These are phyloP conservation scores for Chromobotia macracanthus DNA, from an alignment of 2,797 vertebrate species.

Conservation along the genomic window DNA sequence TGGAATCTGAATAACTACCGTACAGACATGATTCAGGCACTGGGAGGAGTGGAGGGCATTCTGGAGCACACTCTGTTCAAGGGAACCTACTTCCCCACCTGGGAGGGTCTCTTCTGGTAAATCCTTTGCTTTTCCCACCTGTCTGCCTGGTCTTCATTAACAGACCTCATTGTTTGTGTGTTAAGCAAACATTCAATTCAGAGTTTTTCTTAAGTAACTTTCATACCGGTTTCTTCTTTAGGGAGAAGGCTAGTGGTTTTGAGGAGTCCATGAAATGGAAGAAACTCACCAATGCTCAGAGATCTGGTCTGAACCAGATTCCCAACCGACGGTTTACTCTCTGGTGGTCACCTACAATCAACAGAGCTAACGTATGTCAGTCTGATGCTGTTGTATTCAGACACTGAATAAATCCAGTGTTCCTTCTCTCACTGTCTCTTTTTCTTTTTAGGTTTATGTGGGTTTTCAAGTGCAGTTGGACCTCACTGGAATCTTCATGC, in stretches of 20 bases:
- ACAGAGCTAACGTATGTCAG: constrained; percentile 92
- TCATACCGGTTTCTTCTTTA: constrained; percentile 59
- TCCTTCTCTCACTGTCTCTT: background rate
- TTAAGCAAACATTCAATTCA: too few species aligned
- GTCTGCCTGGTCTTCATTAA: too few species aligned
- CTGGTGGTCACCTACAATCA: constrained; percentile 99
- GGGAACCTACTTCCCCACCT: constrained; percentile 98
- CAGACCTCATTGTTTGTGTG: too few species aligned
- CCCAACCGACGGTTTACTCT: constrained; percentile 99
- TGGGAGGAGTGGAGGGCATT: constrained; percentile 97
- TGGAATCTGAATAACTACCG: constrained; percentile 99
- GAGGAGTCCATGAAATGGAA: constrained; percentile 99
- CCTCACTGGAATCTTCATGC: constrained; percentile 99
- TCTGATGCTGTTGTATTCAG: background rate
- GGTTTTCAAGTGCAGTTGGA: constrained; percentile 99
- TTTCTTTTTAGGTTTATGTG: constrained; percentile 87
- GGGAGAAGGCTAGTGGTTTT: constrained; percentile 99
- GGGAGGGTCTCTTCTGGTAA: constrained; percentile 99
- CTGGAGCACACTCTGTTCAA: constrained; percentile 98
- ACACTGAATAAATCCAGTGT: background rate
- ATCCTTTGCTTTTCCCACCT: too few species aligned
- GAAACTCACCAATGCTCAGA: constrained; percentile 98
- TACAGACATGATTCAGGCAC: constrained; percentile 99
- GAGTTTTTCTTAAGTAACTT: too few species aligned
- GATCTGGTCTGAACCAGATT: constrained; percentile 98